Evolutionary conservation across 2,113 vertebrate species (phyloP).

Genomic region (Casuarius casuarius): DNA sequence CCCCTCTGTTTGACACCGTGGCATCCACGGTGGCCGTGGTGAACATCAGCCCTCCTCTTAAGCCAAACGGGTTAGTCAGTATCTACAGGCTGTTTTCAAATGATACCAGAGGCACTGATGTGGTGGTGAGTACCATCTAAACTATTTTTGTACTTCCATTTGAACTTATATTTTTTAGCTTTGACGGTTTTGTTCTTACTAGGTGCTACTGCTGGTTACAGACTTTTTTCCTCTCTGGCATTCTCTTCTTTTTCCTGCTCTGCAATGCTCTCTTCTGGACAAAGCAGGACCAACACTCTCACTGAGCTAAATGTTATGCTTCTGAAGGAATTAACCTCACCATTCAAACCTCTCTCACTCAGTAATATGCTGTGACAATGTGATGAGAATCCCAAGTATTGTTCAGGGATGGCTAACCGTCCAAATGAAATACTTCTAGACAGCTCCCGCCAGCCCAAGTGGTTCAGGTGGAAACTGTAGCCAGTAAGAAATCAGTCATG

Average conservation of each 20-base stretch:
- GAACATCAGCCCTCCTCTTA: constrained; percentile 82
- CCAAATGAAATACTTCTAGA: not conserved
- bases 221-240: not conserved
- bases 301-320: not conserved
- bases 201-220: not conserved
- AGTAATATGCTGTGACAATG: not conserved
- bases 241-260: not conserved
- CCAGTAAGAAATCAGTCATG: not conserved
- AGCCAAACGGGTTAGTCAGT: constrained; percentile 86
- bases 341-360: not conserved
- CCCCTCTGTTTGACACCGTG: constrained; percentile 78
- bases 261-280: not conserved
- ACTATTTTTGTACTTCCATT: not conserved
- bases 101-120: constrained; percentile 65
- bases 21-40: constrained; percentile 85
- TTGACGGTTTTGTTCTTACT: not conserved
- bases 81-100: constrained; percentile 88
- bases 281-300: not conserved
- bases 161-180: not conserved
- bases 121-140: constrained; percentile 78
- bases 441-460: not conserved
- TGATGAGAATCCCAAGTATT: not conserved
- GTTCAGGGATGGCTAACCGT: not conserved
- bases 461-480: not conserved
- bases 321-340: not conserved